Conservation (phyloP, 23 tunicate genomes). For the Corella eumyota region DNA sequence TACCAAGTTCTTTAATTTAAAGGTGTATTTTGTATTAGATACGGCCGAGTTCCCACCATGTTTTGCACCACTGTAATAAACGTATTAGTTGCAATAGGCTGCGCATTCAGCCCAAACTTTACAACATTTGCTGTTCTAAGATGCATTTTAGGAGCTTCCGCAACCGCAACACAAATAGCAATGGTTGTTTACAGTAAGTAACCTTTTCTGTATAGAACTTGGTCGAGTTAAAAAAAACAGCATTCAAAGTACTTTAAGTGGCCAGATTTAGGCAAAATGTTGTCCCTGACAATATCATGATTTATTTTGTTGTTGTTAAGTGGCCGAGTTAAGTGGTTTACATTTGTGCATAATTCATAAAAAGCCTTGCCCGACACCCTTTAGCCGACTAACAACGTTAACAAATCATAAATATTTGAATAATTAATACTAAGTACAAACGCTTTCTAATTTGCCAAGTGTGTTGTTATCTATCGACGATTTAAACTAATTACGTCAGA, state of each 20-base stretch:
- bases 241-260: background rate
- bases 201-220: background rate
- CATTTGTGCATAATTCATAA: too few species aligned
- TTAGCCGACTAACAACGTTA: too few species aligned
- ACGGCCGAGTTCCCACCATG: conserved; percentile 35
- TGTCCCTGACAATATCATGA: too few species aligned
- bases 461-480: too few species aligned
- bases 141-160: conserved; percentile 28
- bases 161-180: conserved; percentile 19
- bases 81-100: conserved; percentile 19
- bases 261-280: background rate
- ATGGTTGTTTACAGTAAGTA: conserved; percentile 59
- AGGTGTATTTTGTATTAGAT: conserved; percentile 6
- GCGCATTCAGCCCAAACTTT: conserved; percentile 54
- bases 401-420: too few species aligned
- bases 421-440: too few species aligned
- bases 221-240: background rate
- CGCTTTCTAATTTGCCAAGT: too few species aligned
- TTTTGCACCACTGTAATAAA: conserved; percentile 9
- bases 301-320: too few species aligned
- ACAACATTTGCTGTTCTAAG: conserved; percentile 17
- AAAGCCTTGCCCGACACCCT: too few species aligned
- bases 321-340: too few species aligned
- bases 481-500: too few species aligned
- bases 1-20: background rate